Percentiles rank a stretch among this genome's conserved stretches.
phyloP scores from a whole-genome alignment of 2,797 vertebrate genomes.

The Chanos chanos region DNA sequence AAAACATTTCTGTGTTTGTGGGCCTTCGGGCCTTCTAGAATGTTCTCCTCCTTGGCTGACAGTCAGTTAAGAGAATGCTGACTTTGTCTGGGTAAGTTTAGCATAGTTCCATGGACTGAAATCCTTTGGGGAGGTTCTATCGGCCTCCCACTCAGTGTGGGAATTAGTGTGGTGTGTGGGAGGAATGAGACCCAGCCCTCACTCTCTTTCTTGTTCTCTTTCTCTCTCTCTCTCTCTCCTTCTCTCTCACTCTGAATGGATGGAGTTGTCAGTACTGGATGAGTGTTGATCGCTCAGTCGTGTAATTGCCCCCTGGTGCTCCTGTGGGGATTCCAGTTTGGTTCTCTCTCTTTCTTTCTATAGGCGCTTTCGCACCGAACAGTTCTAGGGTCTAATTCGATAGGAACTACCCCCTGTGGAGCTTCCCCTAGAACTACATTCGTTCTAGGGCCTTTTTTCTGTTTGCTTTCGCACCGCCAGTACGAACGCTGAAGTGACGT shows the following conservation, averaged over 20 bases:
- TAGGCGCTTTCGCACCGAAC: no score
- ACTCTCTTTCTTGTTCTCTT: background rate
- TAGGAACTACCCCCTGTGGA: no score
- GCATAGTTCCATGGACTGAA: slow-evolving; percentile 10
- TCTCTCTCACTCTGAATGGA: background rate
- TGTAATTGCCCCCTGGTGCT: no score
- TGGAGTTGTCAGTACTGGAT: background rate
- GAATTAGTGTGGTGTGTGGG: slow-evolving; percentile 15
- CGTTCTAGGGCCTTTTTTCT: no score
- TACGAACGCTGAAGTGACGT: no score
- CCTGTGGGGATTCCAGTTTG: no score
- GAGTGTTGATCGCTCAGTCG: no score
- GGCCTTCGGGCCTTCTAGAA: background rate
- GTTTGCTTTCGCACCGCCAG: no score
- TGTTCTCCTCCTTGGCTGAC: background rate
- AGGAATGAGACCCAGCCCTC: slow-evolving; percentile 9
- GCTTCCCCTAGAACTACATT: no score
- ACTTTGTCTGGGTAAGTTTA: slow-evolving; percentile 13
- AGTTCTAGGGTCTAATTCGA: no score
- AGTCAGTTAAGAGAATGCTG: slow-evolving; percentile 6
- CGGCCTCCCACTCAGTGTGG: slow-evolving; percentile 6
- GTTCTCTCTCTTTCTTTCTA: no score
- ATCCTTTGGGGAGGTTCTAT: slow-evolving; percentile 27
- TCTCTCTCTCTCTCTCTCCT: slow-evolving; percentile 1
- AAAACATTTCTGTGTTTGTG: no score